Evolutionary conservation across 2,888 invertebrate species (phyloP).

Genomic region (Nemapogon koenigi): DNA sequence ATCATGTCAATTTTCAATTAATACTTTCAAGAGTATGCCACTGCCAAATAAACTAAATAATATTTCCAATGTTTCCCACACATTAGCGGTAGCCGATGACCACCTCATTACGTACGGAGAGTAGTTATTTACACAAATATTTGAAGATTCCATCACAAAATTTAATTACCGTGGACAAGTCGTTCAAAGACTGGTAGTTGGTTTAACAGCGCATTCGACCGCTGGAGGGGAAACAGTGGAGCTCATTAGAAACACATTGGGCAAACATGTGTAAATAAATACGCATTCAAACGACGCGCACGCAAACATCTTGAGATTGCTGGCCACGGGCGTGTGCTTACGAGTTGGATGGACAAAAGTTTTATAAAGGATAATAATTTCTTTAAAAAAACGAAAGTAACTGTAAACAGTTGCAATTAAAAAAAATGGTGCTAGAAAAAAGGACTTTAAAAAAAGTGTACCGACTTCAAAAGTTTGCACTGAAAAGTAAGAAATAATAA

Average conservation of each 20-base stretch:
- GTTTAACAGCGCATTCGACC: slow-evolving; percentile 26
- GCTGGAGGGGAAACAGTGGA: slow-evolving; percentile 25
- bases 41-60: no score
- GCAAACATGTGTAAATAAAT: slow-evolving; percentile 55
- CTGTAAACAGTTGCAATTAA: no score
- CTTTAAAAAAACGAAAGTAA: no score
- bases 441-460: background rate
- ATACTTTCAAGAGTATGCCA: no score
- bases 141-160: slow-evolving; percentile 44
- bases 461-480: no score
- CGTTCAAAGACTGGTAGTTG: slow-evolving; percentile 55
- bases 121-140: slow-evolving; percentile 60
- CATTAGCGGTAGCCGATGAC: slow-evolving; percentile 45
- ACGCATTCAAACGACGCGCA: slow-evolving; percentile 29
- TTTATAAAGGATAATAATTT: no score
- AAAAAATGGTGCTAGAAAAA: background rate
- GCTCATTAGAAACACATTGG: slow-evolving; percentile 56
- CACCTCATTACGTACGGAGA: slow-evolving; percentile 50
- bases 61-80: no score
- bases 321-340: slow-evolving; percentile 5
- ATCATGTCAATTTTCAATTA: no score
- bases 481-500: no score
- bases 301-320: slow-evolving; percentile 40
- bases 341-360: slow-evolving; percentile 18
- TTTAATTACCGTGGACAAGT: slow-evolving; percentile 45